Conservation (phyloP, 2,888 invertebrate species). For the Allophyes oxyacanthae region DNA sequence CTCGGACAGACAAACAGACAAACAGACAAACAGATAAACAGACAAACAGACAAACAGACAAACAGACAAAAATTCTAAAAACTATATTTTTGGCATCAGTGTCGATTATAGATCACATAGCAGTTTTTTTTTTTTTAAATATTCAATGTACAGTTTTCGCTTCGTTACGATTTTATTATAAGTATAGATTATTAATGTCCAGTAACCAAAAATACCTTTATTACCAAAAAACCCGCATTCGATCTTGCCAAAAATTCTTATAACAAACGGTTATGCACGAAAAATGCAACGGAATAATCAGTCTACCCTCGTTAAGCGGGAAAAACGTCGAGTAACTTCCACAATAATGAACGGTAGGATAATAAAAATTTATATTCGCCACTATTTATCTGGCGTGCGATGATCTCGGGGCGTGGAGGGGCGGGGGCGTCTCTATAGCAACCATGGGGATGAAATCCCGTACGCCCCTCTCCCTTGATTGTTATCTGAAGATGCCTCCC, state of each 20-base stretch:
- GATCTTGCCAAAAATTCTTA: slow-evolving; percentile 12
- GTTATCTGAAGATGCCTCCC: slow-evolving; percentile 85
- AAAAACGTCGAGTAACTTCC: slow-evolving; percentile 73
- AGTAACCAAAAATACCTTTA: too few relatives aligned
- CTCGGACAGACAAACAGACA: too few relatives aligned
- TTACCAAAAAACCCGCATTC: neutral
- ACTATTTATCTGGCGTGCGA: slow-evolving; percentile 80
- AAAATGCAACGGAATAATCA: slow-evolving; percentile 61
- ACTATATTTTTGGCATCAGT: too few relatives aligned
- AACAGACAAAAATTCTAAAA: too few relatives aligned
- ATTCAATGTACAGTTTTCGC: too few relatives aligned
- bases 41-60: too few relatives aligned
- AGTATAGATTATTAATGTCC: too few relatives aligned
- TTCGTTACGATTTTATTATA: too few relatives aligned
- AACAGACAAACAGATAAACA: too few relatives aligned
- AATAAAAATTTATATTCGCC: slow-evolving; percentile 86
- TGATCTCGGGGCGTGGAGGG: slow-evolving; percentile 81
- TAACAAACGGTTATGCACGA: slow-evolving; percentile 49
- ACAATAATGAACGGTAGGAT: slow-evolving; percentile 84
- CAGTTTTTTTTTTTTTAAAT: too few relatives aligned
- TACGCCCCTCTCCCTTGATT: slow-evolving; percentile 85
- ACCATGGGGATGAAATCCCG: slow-evolving; percentile 78
- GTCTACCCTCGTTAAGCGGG: slow-evolving; percentile 72
- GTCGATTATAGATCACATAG: too few relatives aligned
- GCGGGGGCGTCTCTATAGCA: slow-evolving; percentile 83